Percentiles rank a stretch among this genome's conserved stretches.
Evolutionary conservation across 2,888 invertebrate species (phyloP).

Genomic region (Aspidapion aeneum): DNA sequence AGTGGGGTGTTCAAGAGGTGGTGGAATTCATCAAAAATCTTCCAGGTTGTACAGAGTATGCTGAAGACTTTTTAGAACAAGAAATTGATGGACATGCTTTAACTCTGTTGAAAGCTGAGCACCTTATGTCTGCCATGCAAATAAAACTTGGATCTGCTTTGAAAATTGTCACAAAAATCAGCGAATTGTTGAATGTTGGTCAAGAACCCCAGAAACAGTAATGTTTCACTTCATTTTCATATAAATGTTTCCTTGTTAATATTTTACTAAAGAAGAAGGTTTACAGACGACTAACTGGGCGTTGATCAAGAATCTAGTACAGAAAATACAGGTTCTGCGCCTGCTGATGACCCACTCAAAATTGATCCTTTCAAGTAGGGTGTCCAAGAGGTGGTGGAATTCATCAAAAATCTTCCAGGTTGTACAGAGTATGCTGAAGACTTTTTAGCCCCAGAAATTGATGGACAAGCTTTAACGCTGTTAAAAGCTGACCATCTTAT

Average conservation of each 20-base stretch:
- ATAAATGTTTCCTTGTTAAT: not conserved
- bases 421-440: slow-evolving; percentile 89
- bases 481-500: slow-evolving; percentile 93
- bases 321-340: not conserved
- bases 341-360: not conserved
- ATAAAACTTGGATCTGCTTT: slow-evolving; percentile 95
- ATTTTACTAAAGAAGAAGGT: not conserved
- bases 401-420: slow-evolving; percentile 85
- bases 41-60: slow-evolving; percentile 89
- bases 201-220: slow-evolving; percentile 55
- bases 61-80: slow-evolving; percentile 91
- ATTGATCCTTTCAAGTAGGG: not conserved
- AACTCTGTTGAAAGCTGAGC: slow-evolving; percentile 88
- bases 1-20: slow-evolving; percentile 76
- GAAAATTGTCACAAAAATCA: slow-evolving; percentile 89
- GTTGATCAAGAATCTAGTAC: not conserved
- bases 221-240: slow-evolving; percentile 50
- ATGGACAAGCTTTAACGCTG: slow-evolving; percentile 89
- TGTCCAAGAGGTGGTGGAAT: slow-evolving; percentile 80
- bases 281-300: not conserved
- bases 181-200: slow-evolving; percentile 67
- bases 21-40: slow-evolving; percentile 85
- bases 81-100: slow-evolving; percentile 96
- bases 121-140: slow-evolving; percentile 89
- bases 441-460: slow-evolving; percentile 92